phyloP scores from a whole-genome alignment of 2,888 invertebrate genomes.

The Agrochola circellaris region DNA sequence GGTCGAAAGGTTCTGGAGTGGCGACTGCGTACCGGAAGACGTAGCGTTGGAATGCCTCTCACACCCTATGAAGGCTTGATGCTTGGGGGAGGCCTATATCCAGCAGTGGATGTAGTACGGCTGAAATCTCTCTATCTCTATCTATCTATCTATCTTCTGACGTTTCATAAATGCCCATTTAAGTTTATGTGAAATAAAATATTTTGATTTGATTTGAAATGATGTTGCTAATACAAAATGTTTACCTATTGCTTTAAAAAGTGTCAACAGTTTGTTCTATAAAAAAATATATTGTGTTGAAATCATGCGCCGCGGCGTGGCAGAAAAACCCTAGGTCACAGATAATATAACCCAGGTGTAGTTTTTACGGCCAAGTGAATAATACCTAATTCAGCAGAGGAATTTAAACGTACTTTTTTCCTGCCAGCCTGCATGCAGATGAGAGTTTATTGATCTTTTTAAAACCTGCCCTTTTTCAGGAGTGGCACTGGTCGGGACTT shows the following conservation, averaged over 20 bases:
- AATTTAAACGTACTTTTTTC: conserved; percentile 3
- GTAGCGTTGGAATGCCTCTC: too few species aligned
- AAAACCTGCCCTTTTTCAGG: not conserved
- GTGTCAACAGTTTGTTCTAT: not conserved
- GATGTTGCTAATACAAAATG: not conserved
- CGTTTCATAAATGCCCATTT: too few species aligned
- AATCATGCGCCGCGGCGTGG: not conserved
- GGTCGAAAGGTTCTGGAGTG: too few species aligned
- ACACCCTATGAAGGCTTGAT: too few species aligned
- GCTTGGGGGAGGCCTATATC: not conserved
- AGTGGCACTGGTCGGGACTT: not conserved
- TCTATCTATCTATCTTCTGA: too few species aligned
- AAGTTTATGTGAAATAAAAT: too few species aligned
- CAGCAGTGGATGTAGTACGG: not conserved
- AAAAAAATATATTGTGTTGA: not conserved
- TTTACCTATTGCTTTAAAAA: not conserved
- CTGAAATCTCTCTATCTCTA: not conserved
- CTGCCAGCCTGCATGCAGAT: conserved; percentile 6
- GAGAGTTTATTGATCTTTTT: not conserved
- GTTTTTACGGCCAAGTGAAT: conserved; percentile 9
- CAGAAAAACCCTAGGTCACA: conserved; percentile 34
- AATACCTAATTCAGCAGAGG: not conserved
- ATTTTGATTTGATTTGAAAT: not conserved
- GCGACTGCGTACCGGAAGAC: too few species aligned
- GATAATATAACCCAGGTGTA: too few species aligned